phyloP scores from a whole-genome alignment of 2,113 vertebrate genomes.

The Suncus etruscus region DNA sequence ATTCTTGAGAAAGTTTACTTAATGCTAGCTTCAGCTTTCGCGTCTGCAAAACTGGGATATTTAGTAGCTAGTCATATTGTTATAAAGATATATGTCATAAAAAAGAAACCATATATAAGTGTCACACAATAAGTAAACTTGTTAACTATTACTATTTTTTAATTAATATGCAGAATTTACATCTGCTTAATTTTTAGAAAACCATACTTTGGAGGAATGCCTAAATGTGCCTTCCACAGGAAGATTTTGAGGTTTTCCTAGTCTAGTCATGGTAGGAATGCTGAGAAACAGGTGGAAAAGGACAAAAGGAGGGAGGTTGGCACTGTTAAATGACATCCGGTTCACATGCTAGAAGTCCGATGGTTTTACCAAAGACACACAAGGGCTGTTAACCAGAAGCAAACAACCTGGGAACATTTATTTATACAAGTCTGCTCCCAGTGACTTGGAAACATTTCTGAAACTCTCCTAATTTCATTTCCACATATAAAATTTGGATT shows the following conservation, averaged over 20 bases:
- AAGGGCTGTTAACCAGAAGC: slow-evolving; percentile 55
- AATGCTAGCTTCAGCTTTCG: slow-evolving; percentile 22
- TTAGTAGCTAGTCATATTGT: slow-evolving; percentile 7
- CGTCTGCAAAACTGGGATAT: not conserved
- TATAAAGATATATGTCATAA: not conserved
- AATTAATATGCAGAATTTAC: slow-evolving; percentile 22
- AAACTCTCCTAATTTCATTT: slow-evolving; percentile 36
- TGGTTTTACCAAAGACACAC: slow-evolving; percentile 57
- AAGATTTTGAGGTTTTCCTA: slow-evolving; percentile 27
- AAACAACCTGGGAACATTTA: slow-evolving; percentile 34
- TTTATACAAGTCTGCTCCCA: not conserved
- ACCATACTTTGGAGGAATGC: not conserved
- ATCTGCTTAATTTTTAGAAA: slow-evolving; percentile 45
- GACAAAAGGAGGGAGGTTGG: not conserved
- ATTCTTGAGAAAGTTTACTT: slow-evolving; percentile 39
- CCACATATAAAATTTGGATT: slow-evolving; percentile 9
- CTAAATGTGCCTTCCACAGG: not conserved
- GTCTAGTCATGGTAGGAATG: slow-evolving; percentile 7
- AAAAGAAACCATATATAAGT: not conserved
- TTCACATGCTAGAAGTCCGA: slow-evolving; percentile 1
- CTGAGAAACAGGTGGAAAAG: slow-evolving; percentile 4
- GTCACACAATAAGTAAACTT: not conserved
- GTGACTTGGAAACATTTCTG: not conserved
- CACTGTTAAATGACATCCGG: slow-evolving; percentile 20
- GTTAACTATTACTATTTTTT: not conserved